Evolutionary conservation across 64 coral and sea anemone genomes (phyloP).

Genomic region (Catalaphyllia jardinei): DNA sequence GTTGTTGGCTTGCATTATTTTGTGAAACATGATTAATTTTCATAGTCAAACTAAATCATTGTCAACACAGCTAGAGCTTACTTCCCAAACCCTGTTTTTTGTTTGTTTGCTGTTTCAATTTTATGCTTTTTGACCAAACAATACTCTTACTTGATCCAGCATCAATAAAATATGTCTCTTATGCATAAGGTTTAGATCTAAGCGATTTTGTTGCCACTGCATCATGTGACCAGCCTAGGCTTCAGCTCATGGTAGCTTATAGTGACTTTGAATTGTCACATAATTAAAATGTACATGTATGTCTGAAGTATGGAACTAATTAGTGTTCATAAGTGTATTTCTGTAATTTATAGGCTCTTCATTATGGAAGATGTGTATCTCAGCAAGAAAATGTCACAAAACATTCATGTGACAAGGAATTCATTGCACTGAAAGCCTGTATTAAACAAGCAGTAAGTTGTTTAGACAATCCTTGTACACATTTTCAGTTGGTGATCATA

Average conservation of each 20-base stretch:
- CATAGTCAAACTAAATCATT: too few relatives aligned
- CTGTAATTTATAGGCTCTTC: constrained; percentile 36
- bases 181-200: not conserved
- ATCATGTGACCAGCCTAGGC: too few relatives aligned
- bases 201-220: too few relatives aligned
- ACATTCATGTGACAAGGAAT: constrained; percentile 82
- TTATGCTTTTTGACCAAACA: too few relatives aligned
- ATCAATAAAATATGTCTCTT: too few relatives aligned
- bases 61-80: too few relatives aligned
- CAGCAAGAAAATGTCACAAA: constrained; percentile 66
- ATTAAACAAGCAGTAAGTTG: constrained; percentile 65
- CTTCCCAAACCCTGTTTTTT: too few relatives aligned
- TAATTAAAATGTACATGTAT: not conserved
- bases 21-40: too few relatives aligned
- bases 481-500: not conserved
- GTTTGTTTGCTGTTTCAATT: too few relatives aligned
- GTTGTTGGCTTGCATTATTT: too few relatives aligned
- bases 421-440: constrained; percentile 75
- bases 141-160: too few relatives aligned
- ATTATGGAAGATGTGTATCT: constrained; percentile 70
- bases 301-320: not conserved
- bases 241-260: too few relatives aligned
- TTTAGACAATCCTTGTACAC: not conserved
- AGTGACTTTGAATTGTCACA: not conserved
- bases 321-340: not conserved